Percentiles rank a stretch among this genome's conserved stretches.
These are phyloP conservation scores for Rhinophrynus dorsalis DNA, from an alignment of 2,797 vertebrate genomes.

Conservation along the genomic window DNA sequence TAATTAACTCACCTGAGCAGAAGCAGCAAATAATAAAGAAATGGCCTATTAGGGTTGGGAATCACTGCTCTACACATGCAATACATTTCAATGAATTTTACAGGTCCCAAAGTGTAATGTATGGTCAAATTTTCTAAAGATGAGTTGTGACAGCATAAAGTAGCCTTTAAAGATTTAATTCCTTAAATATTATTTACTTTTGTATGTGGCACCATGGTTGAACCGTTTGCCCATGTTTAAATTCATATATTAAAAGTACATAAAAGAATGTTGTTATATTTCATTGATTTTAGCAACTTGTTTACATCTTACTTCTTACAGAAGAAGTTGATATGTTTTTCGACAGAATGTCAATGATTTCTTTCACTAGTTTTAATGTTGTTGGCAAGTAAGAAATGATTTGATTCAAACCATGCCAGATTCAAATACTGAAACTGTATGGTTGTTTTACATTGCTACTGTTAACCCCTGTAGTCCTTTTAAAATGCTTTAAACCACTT, in stretches of 20 bases:
- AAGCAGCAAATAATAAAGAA: too few relatives aligned
- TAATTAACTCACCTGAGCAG: too few relatives aligned
- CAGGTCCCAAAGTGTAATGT: too few relatives aligned
- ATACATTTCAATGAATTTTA: too few relatives aligned
- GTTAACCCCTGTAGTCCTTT: not conserved
- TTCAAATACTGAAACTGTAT: not conserved
- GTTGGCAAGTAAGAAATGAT: slow-evolving; percentile 4
- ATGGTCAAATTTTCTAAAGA: not conserved
- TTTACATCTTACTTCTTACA: slow-evolving; percentile 2
- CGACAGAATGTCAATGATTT: slow-evolving; percentile 8
- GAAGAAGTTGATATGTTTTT: slow-evolving; percentile 1
- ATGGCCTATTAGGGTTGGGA: too few relatives aligned
- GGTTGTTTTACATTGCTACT: slow-evolving; percentile 16
- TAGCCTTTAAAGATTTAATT: slow-evolving; percentile 1
- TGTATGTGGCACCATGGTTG: not conserved
- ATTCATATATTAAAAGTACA: slow-evolving; percentile 4
- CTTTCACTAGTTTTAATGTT: slow-evolving; percentile 15
- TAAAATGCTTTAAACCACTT: slow-evolving; percentile 7
- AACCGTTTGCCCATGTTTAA: not conserved
- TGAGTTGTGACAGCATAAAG: slow-evolving; percentile 1
- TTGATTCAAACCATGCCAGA: slow-evolving; percentile 2
- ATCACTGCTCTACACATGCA: too few relatives aligned
- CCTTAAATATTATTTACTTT: not conserved
- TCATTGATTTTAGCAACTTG: not conserved
- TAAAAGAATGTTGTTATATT: too few relatives aligned